phyloP scores from a whole-genome alignment of 2,113 vertebrate genomes.

The Campylomormyrus numenius region DNA sequence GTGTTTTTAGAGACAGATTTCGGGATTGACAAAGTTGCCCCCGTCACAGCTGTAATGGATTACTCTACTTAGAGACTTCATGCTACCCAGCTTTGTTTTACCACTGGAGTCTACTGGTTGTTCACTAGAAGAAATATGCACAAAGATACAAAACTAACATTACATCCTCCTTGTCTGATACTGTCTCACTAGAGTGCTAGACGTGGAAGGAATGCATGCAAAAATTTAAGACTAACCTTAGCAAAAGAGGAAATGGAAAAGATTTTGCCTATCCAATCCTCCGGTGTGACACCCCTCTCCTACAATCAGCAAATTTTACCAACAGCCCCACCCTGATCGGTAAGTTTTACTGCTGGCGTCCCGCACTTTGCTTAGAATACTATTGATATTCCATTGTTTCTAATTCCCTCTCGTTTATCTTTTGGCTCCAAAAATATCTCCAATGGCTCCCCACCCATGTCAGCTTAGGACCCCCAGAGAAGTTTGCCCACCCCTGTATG shows the following conservation, averaged over 20 bases:
- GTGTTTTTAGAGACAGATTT: background rate
- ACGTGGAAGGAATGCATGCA: background rate
- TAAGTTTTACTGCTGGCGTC: background rate
- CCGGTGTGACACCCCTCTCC: background rate
- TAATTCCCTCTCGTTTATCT: background rate
- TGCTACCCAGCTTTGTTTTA: background rate
- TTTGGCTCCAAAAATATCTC: background rate
- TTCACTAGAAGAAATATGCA: background rate
- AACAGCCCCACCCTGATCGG: background rate
- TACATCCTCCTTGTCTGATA: background rate
- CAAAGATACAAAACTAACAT: background rate
- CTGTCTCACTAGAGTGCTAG: background rate
- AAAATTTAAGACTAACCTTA: background rate
- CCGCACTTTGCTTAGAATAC: background rate
- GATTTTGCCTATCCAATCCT: background rate
- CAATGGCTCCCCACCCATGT: background rate
- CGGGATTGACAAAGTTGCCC: background rate
- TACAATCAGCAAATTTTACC: background rate
- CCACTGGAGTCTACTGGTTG: background rate
- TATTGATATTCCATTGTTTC: background rate
- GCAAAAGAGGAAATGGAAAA: background rate
- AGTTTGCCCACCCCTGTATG: background rate
- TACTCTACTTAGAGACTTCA: background rate
- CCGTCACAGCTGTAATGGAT: background rate
- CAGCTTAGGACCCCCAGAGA: background rate